Conservation (phyloP, 2,888 invertebrate genomes). For the Phortica magna region DNA sequence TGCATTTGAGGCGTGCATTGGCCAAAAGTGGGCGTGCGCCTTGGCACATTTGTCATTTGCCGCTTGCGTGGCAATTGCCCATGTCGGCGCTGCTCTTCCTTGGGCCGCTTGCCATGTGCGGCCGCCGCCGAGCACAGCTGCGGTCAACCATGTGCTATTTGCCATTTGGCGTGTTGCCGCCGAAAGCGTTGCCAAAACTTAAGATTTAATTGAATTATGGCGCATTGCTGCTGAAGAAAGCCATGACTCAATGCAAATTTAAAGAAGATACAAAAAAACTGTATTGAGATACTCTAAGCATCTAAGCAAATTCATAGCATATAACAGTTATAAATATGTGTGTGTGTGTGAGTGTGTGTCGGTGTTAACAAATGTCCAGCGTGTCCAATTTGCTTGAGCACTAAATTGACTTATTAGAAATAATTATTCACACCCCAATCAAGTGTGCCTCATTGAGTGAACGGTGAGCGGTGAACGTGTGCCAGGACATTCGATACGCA, state of each 20-base stretch:
- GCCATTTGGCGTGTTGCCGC: too few species aligned
- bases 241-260: too few species aligned
- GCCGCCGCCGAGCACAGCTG: too few species aligned
- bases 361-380: constrained; percentile 33
- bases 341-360: constrained; percentile 29
- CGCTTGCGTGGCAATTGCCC: constrained; percentile 10
- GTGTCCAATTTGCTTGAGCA: constrained; percentile 39
- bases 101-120: too few species aligned
- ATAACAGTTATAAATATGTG: too few species aligned
- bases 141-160: too few species aligned
- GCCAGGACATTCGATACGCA: constrained; percentile 61
- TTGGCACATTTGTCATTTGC: constrained; percentile 63
- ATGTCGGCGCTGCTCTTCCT: neutral
- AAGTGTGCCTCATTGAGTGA: constrained; percentile 21
- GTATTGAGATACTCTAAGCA: too few species aligned
- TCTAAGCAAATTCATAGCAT: too few species aligned
- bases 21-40: constrained; percentile 57
- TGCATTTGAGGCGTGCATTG: constrained; percentile 45
- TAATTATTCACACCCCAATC: constrained; percentile 55
- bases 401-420: constrained; percentile 57
- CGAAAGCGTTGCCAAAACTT: too few species aligned
- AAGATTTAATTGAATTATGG: too few species aligned
- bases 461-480: constrained; percentile 45
- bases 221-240: too few species aligned
- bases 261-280: too few species aligned